phyloP scores from a whole-genome alignment of 2,113 vertebrate genomes.

The Dascyllus trimaculatus region DNA sequence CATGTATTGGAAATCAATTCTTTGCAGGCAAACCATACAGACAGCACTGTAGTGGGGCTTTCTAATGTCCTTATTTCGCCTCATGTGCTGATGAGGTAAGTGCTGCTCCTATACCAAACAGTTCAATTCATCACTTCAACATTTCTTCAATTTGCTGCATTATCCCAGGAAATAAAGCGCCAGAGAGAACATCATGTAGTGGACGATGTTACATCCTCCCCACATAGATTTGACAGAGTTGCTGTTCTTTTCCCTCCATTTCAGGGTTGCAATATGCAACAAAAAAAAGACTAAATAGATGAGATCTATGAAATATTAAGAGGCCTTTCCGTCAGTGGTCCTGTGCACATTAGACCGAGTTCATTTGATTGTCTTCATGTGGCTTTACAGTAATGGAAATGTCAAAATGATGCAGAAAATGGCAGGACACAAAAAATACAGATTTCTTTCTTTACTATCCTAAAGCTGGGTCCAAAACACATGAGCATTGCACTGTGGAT shows the following conservation, averaged over 20 bases:
- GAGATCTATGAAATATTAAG: too few species aligned
- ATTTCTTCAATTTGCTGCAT: background rate
- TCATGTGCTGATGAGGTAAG: slow-evolving; percentile 49
- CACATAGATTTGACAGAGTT: too few species aligned
- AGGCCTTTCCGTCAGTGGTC: too few species aligned
- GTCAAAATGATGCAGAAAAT: background rate
- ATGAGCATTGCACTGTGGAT: background rate
- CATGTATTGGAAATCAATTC: slow-evolving; percentile 77
- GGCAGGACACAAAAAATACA: background rate
- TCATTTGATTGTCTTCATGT: background rate
- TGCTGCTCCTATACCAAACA: background rate
- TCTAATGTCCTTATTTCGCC: slow-evolving; percentile 40
- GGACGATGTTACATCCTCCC: too few species aligned
- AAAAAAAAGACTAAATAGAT: too few species aligned
- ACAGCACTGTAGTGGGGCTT: slow-evolving; percentile 52
- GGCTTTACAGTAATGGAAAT: background rate
- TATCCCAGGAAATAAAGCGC: background rate
- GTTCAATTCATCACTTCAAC: background rate
- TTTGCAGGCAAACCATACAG: slow-evolving; percentile 59
- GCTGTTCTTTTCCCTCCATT: too few species aligned
- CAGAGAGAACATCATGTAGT: too few species aligned
- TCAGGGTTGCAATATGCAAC: too few species aligned
- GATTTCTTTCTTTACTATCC: background rate
- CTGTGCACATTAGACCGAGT: background rate
- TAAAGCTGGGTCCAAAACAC: background rate